These are phyloP conservation scores for Ennomos fuscantarius DNA, from an alignment of 2,888 invertebrate genomes.

Conservation along the genomic window DNA sequence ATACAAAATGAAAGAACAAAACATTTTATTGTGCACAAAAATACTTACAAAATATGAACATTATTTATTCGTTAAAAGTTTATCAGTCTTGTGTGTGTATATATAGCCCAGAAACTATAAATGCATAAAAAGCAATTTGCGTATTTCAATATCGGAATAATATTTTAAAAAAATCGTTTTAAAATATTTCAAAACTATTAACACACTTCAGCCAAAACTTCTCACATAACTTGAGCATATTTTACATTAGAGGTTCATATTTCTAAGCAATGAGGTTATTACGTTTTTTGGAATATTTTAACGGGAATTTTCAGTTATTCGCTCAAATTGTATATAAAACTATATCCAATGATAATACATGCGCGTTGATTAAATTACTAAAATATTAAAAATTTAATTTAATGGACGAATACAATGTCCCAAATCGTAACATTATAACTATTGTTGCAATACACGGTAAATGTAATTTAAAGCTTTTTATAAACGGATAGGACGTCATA, in stretches of 20 bases:
- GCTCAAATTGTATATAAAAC: too few relatives aligned
- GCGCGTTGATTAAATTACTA: too few relatives aligned
- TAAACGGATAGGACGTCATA: slow-evolving; percentile 27
- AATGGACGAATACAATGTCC: background rate
- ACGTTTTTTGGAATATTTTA: background rate
- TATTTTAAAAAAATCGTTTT: slow-evolving; percentile 19
- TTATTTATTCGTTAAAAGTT: slow-evolving; percentile 63
- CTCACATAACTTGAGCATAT: slow-evolving; percentile 68
- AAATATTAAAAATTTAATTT: background rate
- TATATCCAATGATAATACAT: too few relatives aligned
- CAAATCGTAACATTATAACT: background rate
- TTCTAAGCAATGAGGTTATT: background rate
- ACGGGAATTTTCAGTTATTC: background rate
- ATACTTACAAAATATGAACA: slow-evolving; percentile 78
- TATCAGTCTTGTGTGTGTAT: slow-evolving; percentile 85
- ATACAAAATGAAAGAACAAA: slow-evolving; percentile 73
- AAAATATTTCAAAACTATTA: slow-evolving; percentile 38
- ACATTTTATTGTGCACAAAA: slow-evolving; percentile 83
- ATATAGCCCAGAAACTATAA: slow-evolving; percentile 80
- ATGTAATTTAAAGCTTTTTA: slow-evolving; percentile 21
- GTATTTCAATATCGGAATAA: slow-evolving; percentile 23
- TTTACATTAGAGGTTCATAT: slow-evolving; percentile 23
- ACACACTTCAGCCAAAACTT: slow-evolving; percentile 55
- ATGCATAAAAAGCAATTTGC: slow-evolving; percentile 69
- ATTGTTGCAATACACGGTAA: background rate